Conservation (phyloP, 2,113 vertebrate genomes). For the Morone chrysops region DNA sequence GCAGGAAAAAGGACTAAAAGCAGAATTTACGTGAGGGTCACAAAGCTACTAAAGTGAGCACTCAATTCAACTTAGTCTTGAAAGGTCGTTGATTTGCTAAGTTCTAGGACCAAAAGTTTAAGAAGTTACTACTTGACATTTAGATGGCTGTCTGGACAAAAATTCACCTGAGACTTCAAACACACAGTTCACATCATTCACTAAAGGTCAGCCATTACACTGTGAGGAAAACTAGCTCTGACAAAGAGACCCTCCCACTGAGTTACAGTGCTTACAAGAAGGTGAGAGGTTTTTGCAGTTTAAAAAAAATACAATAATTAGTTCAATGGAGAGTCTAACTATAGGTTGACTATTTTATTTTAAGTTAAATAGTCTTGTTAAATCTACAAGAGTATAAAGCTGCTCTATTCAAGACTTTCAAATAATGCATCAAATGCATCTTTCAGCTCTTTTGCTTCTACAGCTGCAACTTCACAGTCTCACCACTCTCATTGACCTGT, state of each 20-base stretch:
- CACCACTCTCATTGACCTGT: too few species aligned
- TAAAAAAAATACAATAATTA: neutral
- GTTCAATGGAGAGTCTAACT: neutral
- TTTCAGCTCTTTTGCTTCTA: neutral
- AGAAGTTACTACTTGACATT: neutral
- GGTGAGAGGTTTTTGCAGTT: too few species aligned
- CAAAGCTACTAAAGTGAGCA: neutral
- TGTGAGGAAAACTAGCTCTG: neutral
- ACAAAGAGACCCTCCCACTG: neutral
- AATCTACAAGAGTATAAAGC: neutral
- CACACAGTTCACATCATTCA: neutral
- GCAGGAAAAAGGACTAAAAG: neutral
- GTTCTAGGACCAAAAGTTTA: neutral
- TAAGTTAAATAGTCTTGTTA: too few species aligned
- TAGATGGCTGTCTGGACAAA: neutral
- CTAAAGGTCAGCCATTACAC: neutral
- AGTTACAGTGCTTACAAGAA: neutral
- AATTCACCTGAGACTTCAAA: neutral
- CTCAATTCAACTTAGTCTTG: neutral
- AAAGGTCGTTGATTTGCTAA: neutral
- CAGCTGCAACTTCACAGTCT: too few species aligned
- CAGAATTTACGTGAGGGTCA: neutral
- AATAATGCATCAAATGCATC: neutral
- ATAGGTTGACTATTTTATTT: too few species aligned
- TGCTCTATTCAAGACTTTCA: neutral